Evolutionary conservation across 1,140 invertebrate genomes (phyloP), one percentile per base, ranked within the genome.

Genomic region (Myzus persicae): DNA sequence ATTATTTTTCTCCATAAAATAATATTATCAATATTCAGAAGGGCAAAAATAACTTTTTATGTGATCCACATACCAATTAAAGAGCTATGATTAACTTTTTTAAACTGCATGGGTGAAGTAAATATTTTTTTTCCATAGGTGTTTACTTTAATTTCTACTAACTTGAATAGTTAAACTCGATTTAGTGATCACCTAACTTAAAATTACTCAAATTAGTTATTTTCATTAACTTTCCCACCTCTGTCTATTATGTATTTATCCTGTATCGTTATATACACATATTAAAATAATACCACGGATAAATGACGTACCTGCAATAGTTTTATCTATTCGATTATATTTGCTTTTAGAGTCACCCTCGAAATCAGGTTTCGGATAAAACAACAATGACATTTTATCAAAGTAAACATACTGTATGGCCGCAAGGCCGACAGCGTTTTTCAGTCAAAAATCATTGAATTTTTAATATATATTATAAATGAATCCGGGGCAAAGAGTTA

Each of bases 321-420:
- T 44, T 44, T 44, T 9, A 44, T 54, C 1, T 76, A 76, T 87
- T 22, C 42, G 44, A 38, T 89, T 54, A 54, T 51, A 54, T 89
- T 89, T 54, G 88, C 22, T 89, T 89, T 89, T 89, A 89, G 36
- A 54, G 88, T 26, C 2, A 26, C 48, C 88, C 88, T 11, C 88
- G 36, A 88, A 88, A 51, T 36, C 1, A 20, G n/a, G 44, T 51
- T 88, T 8, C 7, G 36, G 87, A 48, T 87, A 89, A 89, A 89
- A 89, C 88, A 89, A 89, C 46, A 89, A n/a, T 76, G 59, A 38
- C 36, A 54, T 89, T 44, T 42, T 89, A 54, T 38, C 46, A 54
- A 89, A 89, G 36, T 54, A 89, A 51, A 54, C 88, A 54, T 46
- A 9, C 44, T 38, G n/a, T n/a, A n/a, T 87, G 20, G 2, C 8